These are phyloP conservation scores for Aptenodytes forsteri DNA, from an alignment of 2,113 vertebrate species.

Conservation along the genomic window DNA sequence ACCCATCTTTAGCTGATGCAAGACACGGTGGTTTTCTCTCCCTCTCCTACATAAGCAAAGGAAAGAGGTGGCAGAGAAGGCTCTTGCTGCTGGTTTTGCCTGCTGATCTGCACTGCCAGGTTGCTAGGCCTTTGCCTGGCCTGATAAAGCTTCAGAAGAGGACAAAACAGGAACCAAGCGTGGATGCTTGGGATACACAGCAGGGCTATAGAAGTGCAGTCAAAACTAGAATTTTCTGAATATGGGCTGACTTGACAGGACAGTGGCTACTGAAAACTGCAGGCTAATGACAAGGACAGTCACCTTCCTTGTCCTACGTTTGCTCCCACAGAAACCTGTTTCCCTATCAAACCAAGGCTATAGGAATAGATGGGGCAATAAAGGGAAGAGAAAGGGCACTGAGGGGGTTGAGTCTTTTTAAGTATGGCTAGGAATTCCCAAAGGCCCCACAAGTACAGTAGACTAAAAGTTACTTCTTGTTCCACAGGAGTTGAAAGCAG, in stretches of 20 bases:
- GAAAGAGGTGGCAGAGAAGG: not conserved
- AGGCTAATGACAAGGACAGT: not conserved
- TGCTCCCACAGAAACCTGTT: not conserved
- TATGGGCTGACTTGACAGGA: not conserved
- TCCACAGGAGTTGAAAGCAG: not conserved
- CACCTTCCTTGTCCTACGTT: not conserved
- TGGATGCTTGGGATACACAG: not conserved
- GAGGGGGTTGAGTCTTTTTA: not conserved
- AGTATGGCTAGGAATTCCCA: not conserved
- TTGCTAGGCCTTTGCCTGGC: not conserved
- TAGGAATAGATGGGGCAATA: not conserved
- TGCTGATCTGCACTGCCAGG: not conserved
- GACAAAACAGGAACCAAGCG: not conserved
- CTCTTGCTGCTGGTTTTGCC: not conserved
- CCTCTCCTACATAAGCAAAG: not conserved
- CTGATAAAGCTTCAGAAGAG: not conserved
- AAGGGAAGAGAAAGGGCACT: not conserved
- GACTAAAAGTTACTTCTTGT: not conserved
- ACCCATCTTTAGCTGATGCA: not conserved
- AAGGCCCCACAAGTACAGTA: not conserved
- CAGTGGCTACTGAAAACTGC: not conserved
- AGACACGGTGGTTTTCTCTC: constrained; percentile 14
- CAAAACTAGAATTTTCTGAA: not conserved
- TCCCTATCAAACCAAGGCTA: not conserved
- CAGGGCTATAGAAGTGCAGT: not conserved